Evolutionary conservation across 2,797 vertebrate species (phyloP), one percentile per base, ranked within the genome.

Genomic region (Myotis findleyi): DNA sequence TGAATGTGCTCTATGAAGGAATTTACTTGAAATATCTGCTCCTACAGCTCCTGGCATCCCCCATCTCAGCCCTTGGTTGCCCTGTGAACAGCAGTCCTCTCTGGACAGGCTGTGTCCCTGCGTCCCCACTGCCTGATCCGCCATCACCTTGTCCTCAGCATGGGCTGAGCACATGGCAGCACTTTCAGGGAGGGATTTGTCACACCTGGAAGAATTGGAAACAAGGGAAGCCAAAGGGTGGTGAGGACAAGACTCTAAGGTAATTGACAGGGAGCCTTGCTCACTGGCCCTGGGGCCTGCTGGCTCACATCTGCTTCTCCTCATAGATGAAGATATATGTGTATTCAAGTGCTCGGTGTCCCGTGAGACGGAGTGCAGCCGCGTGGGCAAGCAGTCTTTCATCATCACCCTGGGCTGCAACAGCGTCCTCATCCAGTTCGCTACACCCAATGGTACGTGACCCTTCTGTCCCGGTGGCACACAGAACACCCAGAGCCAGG

Each of bases 321-420:
- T 85, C n/a, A 14, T 97, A 99, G 99, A 99, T 97, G 99, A 99
- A 94, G 99, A 99, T 12, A 98, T 99, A 0, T 99, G 99, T 71
- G 99, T 99, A 84, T 99, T 99, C 97, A 99, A 99, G 96, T 99
- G 99, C 98, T 99, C 99, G 0, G 98, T 99, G 98, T 99, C 99
- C 71, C 98, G 98, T 21, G 99, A 99, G 81, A 99, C 99, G 0
- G 99, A 99, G 98, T 99, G 99, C 98, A 99, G 99, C 97, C 99
- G 99, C 0, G 99, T 99, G 95, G 99, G 99, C 93, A 99, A 99
- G 94, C 99, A 99, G 98, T 99, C 99, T 33, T 99, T 99, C 98
- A 99, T 99, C 98, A 98, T 99, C 98, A 99, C 99, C 0, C 98
- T 99, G 98, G 99, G 99, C 94, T 99, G 99, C 97, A 99, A 99